Evolutionary conservation across 2,113 vertebrate species (phyloP).

Genomic region (Chionis minor): DNA sequence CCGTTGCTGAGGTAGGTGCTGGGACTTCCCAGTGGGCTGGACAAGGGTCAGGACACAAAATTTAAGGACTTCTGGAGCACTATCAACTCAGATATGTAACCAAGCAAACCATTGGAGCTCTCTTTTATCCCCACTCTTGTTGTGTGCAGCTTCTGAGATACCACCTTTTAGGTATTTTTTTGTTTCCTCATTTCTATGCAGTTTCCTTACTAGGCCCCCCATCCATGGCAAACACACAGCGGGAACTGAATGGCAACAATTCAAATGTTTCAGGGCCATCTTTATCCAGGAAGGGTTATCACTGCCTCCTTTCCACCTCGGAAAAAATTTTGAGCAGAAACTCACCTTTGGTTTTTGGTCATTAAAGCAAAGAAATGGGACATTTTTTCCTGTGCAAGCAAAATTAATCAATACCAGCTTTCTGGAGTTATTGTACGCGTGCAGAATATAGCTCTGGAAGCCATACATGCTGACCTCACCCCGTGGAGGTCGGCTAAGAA

Average conservation of each 20-base stretch:
- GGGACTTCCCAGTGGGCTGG: neutral
- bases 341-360: neutral
- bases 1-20: neutral
- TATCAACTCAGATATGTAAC: neutral
- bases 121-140: neutral
- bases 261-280: neutral
- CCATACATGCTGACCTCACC: neutral
- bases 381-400: neutral
- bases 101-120: neutral
- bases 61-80: neutral
- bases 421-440: neutral
- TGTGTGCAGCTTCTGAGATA: neutral
- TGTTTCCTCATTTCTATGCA: neutral
- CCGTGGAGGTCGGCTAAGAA: fast-evolving
- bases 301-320: neutral
- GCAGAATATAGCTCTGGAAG: neutral
- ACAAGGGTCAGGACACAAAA: neutral
- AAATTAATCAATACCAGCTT: neutral
- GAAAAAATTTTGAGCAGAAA: neutral
- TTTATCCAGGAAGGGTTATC: neutral
- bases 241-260: neutral
- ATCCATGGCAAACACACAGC: fast-evolving
- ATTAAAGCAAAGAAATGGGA: neutral
- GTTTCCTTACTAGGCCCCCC: neutral
- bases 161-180: neutral